Conservation (phyloP, 2,113 vertebrate species). For the Seriola aureovittata region DNA sequence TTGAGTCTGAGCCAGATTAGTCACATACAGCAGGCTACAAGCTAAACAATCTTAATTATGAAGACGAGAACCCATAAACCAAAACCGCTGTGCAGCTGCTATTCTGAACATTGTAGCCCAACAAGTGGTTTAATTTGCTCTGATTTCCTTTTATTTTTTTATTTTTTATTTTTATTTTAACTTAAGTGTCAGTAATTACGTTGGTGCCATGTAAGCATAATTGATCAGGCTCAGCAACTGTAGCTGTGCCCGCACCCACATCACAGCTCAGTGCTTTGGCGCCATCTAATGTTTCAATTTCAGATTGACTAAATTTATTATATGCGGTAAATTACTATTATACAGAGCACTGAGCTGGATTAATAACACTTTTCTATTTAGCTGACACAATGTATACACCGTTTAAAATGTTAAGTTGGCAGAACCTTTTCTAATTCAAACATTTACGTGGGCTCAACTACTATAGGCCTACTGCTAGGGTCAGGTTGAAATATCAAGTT, state of each 20-base stretch:
- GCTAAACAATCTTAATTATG: not conserved
- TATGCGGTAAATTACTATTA: not conserved
- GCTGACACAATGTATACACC: no score
- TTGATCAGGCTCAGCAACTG: not conserved
- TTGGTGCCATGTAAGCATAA: not conserved
- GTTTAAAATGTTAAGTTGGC: no score
- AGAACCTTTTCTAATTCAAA: no score
- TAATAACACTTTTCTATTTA: no score
- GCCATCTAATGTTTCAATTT: slow-evolving; percentile 53
- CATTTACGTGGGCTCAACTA: no score
- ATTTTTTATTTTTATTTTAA: not conserved
- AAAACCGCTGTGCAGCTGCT: not conserved
- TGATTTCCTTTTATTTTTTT: not conserved
- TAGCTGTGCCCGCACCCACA: accelerated
- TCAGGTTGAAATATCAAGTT: no score
- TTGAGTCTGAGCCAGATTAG: not conserved
- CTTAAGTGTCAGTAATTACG: not conserved
- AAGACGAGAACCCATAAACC: not conserved
- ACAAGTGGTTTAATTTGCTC: not conserved
- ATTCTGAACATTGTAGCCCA: not conserved
- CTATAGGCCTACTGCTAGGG: no score
- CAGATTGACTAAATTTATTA: not conserved
- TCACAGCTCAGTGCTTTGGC: slow-evolving; percentile 36
- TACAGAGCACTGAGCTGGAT: not conserved
- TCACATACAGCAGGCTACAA: not conserved